Evolutionary conservation across 2,888 invertebrate genomes (phyloP), one percentile per base, ranked within the genome.

Genomic region (Drosophila phalerata): DNA sequence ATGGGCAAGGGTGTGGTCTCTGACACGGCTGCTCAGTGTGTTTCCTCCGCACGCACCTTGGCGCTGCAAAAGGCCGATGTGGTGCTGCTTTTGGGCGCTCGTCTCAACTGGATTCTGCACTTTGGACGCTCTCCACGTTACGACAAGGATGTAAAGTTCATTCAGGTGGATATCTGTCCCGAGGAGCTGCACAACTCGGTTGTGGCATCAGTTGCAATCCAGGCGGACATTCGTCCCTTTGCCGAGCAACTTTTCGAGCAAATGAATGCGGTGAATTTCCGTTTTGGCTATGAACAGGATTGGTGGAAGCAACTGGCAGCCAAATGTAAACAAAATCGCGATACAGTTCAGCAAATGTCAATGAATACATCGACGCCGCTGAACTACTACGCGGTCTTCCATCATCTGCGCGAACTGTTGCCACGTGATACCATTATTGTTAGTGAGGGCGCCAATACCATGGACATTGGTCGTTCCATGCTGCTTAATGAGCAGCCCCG

Each of bases 91-190:
- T 92, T 98, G 40, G 99, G 99, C 0, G 99, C 98, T 0, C 94
- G 99, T 40, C 94, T 99, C 17, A 99, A 99, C 93, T 99, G 99
- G 99, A 99, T 99, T 93, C 94, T 99, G 71, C 99, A 99, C 93
- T 99, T 99, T 93, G 99, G 99, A 2, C 95, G 96, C 61, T 93
- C 96, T 17, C 99, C 98, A 1, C 93, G 99, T 42, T 99, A 96
- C 92, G 94, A 95, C 17, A 94, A 95, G 0, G 94, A 96, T 89
- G 97, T 97, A 5, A 97, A 98, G 93, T 93, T 99, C 73, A 97
- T 99, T 83, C 98, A 98, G 94, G 97, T 96, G 9, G 99, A 99
- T 90, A 94, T 98, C 58, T 94, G 94, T 62, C 95, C 98, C 0
- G 99, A 99, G 92, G 99, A 99, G 92, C 94, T 99, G 84, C 96